Base-by-base conservation (phyloP, 2,113 vertebrate genomes). In the Reinhardtius hippoglossoides region DNA sequence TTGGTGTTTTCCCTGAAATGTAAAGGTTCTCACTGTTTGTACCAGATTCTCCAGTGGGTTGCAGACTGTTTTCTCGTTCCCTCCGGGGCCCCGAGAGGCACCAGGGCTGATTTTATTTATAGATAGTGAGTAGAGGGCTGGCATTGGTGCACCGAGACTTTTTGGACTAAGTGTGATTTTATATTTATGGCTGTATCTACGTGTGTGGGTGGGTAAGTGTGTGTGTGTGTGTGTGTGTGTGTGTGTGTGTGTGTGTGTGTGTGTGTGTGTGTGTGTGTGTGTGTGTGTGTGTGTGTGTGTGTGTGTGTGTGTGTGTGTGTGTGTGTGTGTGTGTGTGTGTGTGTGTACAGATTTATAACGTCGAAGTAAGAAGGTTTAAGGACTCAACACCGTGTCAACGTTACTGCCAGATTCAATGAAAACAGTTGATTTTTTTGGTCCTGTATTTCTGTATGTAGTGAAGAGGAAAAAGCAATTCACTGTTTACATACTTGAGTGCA, bases 31-130 rank as follows among this genome's bases (percentile, higher is more conserved):
- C 24, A 52, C 62, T 86, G 89, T 85, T 88, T 84, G 82, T 54
- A 83, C 67, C 81, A 64, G 80, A 80, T 86, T 83, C 79, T 87
- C 84, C 56, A 56, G 85, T 81, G 85, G 90, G 78, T 81, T 79
- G 69, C 65, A 56, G 77, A 81, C 79, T 83, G 71, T 87, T 86
- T 87, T 78, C 66, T 80, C 82, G 80, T 86, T 73, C 73, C 84
- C 88, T 35, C 46, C 76, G 60, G 76, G 76, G 76, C 71, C 50
- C 23, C 13, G 44, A 62, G 76, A 82, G 70, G 68, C 74, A 82
- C 67, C 76, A 76, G 80, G 86, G 70, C 66, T 60, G 72, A 74
- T 81, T 89, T 89, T 92, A 90, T 92, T 91, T 90, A 84, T 88
- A 92, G 84, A 78, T 72, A 55, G 70, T 44, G 76, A 83, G 76